A percentile compares a stretch with the other conserved stretches of the same genome.
phyloP scores from a whole-genome alignment of 2,888 invertebrate genomes.

The Cerastoderma edule region DNA sequence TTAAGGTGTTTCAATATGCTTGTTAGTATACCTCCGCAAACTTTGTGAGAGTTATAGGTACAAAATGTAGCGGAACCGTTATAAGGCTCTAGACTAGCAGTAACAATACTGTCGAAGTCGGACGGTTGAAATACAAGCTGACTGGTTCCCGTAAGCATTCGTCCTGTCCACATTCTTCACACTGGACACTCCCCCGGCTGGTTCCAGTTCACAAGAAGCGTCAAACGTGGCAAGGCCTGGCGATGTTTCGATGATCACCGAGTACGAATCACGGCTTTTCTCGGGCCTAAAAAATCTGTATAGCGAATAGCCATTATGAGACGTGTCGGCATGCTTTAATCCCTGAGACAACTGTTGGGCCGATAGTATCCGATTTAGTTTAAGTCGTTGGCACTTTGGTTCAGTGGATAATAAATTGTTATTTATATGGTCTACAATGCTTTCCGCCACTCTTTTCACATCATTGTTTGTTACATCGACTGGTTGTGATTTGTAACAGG shows the following conservation, averaged over 20 bases:
- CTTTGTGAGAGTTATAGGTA: too few species aligned
- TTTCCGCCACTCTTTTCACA: conserved; percentile 13
- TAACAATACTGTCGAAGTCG: conserved; percentile 22
- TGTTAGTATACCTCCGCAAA: too few species aligned
- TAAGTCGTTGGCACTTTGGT: conserved; percentile 4
- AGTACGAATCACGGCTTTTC: conserved; percentile 9
- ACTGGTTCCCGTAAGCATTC: conserved; percentile 32
- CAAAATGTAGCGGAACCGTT: too few species aligned
- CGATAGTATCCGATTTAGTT: not conserved
- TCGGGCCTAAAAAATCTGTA: conserved; percentile 15
- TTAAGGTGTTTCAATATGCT: too few species aligned
- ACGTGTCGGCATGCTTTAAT: conserved; percentile 20
- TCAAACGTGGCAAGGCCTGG: conserved; percentile 28
- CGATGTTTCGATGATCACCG: conserved; percentile 21
- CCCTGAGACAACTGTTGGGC: conserved; percentile 19
- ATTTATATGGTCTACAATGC: conserved; percentile 23
- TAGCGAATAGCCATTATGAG: conserved; percentile 13
- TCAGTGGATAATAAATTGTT: not conserved
- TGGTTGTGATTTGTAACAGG: conserved; percentile 47
- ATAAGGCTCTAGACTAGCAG: too few species aligned
- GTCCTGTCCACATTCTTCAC: conserved; percentile 19
- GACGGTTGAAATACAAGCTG: conserved; percentile 10
- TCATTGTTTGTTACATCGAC: conserved; percentile 20
- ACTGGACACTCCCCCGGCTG: not conserved
- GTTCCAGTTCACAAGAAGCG: conserved; percentile 3